A percentile compares a stretch with the other conserved stretches of the same genome.
phyloP scores from a whole-genome alignment of 2,113 vertebrate species.

The Montifringilla adamsi region DNA sequence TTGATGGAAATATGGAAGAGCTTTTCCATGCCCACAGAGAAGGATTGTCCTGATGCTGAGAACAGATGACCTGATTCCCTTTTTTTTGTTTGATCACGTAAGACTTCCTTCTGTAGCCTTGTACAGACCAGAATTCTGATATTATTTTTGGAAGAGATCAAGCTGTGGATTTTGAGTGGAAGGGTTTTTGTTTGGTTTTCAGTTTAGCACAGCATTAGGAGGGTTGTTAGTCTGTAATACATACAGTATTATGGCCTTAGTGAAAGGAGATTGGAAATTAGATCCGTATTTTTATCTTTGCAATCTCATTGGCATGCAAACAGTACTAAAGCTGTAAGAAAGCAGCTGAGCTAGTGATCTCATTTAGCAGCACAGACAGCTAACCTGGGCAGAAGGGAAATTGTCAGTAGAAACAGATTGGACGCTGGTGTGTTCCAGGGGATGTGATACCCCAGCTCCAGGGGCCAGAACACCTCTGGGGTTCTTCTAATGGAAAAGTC shows the following conservation, averaged over 20 bases:
- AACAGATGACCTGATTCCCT: neutral
- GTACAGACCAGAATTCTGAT: neutral
- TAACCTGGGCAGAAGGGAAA: neutral
- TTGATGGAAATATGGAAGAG: neutral
- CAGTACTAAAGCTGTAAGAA: neutral
- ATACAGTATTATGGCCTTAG: neutral
- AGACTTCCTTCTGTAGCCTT: neutral
- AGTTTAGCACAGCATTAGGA: neutral
- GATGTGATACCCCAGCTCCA: neutral
- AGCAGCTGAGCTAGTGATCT: neutral
- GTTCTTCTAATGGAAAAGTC: neutral
- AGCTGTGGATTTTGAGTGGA: neutral
- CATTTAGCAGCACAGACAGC: neutral
- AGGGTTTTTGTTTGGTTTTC: neutral
- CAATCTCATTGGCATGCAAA: neutral
- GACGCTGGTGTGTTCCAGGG: accelerated
- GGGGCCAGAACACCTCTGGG: neutral
- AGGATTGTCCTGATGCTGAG: neutral
- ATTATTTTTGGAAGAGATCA: neutral
- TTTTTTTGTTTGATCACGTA: neutral
- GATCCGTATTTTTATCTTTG: neutral
- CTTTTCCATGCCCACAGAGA: neutral
- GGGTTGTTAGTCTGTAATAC: neutral
- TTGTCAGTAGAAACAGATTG: neutral
- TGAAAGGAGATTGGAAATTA: neutral